A percentile compares a stretch with the other conserved stretches of the same genome.
Conservation (phyloP, 2,797 vertebrate species). For the Pangasius sanitwongsei region DNA sequence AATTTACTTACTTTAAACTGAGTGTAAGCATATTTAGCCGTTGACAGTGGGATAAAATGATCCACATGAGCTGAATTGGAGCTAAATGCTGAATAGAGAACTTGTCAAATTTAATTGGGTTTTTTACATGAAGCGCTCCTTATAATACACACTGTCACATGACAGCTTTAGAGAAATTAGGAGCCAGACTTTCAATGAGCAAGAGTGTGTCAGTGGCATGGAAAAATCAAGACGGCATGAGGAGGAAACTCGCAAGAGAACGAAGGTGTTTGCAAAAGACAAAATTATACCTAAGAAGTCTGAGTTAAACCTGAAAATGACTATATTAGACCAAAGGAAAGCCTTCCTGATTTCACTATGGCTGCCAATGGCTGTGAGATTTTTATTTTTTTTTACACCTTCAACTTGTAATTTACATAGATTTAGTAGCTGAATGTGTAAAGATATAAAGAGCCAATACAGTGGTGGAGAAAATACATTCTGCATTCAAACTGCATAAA, state of each 20-base stretch:
- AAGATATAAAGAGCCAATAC: background rate
- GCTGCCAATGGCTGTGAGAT: background rate
- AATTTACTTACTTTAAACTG: background rate
- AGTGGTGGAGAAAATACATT: background rate
- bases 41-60: background rate
- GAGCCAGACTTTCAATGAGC: conserved; percentile 3
- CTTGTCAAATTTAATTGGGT: background rate
- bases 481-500: background rate
- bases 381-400: background rate
- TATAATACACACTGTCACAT: background rate
- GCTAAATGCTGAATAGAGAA: background rate
- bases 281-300: background rate
- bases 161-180: background rate
- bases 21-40: background rate
- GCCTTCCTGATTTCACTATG: background rate
- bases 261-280: background rate
- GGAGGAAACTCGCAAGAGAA: background rate
- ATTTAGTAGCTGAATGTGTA: background rate
- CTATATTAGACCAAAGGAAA: background rate
- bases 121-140: background rate
- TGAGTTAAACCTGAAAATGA: background rate
- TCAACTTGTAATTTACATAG: background rate
- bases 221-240: background rate
- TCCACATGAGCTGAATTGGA: background rate
- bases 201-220: background rate